These are phyloP conservation scores for Drosophila gunungcola DNA, from an alignment of 1,140 invertebrate genomes.

Conservation along the genomic window DNA sequence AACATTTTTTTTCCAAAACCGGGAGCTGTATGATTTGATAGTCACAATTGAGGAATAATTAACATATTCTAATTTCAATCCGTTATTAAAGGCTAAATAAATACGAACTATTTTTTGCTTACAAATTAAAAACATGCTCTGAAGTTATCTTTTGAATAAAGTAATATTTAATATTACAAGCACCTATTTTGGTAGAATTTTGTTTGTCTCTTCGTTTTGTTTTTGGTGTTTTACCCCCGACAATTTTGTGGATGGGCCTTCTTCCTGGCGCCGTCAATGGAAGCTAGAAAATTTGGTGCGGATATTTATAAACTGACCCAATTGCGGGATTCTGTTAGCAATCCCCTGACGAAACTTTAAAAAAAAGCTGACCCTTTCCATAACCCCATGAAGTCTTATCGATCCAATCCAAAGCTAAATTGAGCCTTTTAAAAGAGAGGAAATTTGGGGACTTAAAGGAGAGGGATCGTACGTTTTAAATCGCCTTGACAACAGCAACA, in stretches of 20 bases:
- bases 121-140: too few relatives aligned
- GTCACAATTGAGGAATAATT: too few relatives aligned
- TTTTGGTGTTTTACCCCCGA: neutral
- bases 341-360: constrained; percentile 66
- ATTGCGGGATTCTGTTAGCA: constrained; percentile 52
- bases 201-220: neutral
- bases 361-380: constrained; percentile 50
- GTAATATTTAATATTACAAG: too few relatives aligned
- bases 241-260: constrained; percentile 3
- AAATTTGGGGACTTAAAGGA: neutral
- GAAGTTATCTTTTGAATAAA: too few relatives aligned
- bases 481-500: constrained; percentile 17
- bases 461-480: constrained; percentile 16
- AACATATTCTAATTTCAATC: too few relatives aligned
- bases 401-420: constrained; percentile 6
- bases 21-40: neutral
- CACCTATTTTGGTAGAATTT: too few relatives aligned
- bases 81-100: too few relatives aligned
- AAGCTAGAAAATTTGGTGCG: constrained; percentile 57
- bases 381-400: constrained; percentile 23
- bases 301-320: constrained; percentile 78
- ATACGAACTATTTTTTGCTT: too few relatives aligned
- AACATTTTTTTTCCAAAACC: neutral
- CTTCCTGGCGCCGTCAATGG: constrained; percentile 60
- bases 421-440: neutral